phyloP scores from a whole-genome alignment of 2,888 invertebrate species.

The Bhutanitis thaidina region DNA sequence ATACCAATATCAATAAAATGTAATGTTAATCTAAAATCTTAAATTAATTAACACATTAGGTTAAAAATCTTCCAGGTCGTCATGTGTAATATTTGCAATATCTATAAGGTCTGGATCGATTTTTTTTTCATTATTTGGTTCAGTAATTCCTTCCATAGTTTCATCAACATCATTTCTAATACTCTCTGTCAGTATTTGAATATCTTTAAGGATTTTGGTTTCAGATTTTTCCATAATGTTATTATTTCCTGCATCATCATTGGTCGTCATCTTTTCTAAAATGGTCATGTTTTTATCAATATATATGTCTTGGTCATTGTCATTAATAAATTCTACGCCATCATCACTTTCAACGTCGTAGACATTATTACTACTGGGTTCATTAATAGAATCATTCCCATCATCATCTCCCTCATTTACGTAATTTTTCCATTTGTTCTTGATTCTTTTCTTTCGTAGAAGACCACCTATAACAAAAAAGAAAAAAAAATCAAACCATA shows the following conservation, averaged over 20 bases:
- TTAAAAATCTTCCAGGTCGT: conserved; percentile 56
- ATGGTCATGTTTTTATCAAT: not conserved
- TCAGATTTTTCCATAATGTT: not conserved
- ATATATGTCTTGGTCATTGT: not conserved
- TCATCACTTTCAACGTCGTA: not conserved
- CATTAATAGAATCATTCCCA: not conserved
- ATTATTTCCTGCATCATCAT: not conserved
- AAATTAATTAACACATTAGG: not conserved
- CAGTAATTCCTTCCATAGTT: conserved; percentile 10
- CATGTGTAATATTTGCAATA: conserved; percentile 31
- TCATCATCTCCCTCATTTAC: not conserved
- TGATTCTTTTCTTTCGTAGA: no score
- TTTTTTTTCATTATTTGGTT: conserved; percentile 22
- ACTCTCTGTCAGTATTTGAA: not conserved
- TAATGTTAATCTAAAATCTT: not conserved
- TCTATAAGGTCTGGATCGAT: conserved; percentile 24
- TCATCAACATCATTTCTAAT: no score
- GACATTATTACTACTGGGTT: not conserved
- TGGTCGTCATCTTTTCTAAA: not conserved
- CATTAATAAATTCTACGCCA: not conserved
- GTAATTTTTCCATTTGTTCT: no score
- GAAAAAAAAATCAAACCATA: no score
- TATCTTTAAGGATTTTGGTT: not conserved
- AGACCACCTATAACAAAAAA: no score
- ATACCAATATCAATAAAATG: not conserved